Conservation (phyloP, 1,140 invertebrate species). For the Drosophila asahinai region DNA sequence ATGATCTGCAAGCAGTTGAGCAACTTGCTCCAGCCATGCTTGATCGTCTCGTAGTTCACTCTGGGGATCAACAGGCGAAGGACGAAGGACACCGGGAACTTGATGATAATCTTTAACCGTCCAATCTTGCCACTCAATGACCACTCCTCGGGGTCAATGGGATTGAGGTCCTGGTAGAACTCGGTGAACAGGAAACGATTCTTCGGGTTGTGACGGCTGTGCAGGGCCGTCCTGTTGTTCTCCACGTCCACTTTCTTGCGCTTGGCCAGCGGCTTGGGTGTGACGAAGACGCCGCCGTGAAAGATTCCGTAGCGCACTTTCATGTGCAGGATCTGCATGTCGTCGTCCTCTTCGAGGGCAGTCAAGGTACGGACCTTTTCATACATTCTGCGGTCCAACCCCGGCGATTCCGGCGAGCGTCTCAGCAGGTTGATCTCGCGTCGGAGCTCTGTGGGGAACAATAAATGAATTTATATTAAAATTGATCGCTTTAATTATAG, state of each 20-base stretch:
- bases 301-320: not conserved
- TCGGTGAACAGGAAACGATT: conserved; percentile 40
- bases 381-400: not conserved
- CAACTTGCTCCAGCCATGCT: conserved; percentile 69
- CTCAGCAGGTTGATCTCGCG: conserved; percentile 2
- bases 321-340: conserved; percentile 6
- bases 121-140: not conserved
- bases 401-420: not conserved
- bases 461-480: too few species aligned
- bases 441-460: conserved; percentile 24
- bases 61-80: conserved; percentile 34
- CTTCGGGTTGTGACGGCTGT: conserved; percentile 30
- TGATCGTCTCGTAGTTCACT: conserved; percentile 49
- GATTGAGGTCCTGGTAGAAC: conserved; percentile 31
- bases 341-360: conserved; percentile 17
- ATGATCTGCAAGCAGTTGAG: conserved; percentile 66
- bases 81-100: conserved; percentile 25
- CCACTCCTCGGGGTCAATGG: conserved; percentile 48
- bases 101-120: not conserved
- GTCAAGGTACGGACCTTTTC: conserved; percentile 2
- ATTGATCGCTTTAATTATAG: not conserved
- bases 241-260: conserved; percentile 5
- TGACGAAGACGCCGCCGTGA: conserved; percentile 1
- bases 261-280: not conserved
- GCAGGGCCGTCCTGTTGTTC: conserved; percentile 12